Percentiles rank a stretch among this genome's conserved stretches.
phyloP scores from a whole-genome alignment of 2,888 invertebrate species.

The Philopedon plagiatum region DNA sequence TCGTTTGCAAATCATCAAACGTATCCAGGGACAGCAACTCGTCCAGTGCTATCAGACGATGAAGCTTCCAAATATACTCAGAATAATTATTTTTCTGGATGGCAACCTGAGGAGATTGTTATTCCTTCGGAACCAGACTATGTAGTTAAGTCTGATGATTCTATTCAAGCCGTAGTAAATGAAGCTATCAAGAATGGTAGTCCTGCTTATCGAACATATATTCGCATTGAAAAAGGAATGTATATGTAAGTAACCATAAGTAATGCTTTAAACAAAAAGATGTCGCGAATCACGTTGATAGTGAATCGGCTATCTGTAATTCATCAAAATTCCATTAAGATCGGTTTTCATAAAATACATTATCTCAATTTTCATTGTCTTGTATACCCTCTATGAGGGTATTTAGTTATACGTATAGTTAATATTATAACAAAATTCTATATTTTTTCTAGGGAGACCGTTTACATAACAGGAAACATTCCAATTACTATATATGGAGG shows the following conservation, averaged over 20 bases:
- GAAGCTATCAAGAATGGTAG: constrained; percentile 27
- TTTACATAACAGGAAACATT: constrained; percentile 31
- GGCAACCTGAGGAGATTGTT: constrained; percentile 37
- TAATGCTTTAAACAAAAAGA: too few species aligned
- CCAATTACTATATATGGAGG: constrained; percentile 35
- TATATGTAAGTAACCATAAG: constrained; percentile 38
- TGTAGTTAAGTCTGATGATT: constrained; percentile 28
- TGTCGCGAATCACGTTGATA: too few species aligned
- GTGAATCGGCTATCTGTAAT: too few species aligned
- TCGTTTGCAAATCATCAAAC: constrained; percentile 3
- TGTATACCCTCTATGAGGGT: background rate
- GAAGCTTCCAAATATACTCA: constrained; percentile 22
- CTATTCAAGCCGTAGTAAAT: constrained; percentile 40
- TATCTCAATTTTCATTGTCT: background rate
- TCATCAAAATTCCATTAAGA: too few species aligned
- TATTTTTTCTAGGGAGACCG: constrained; percentile 28
- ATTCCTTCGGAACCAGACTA: constrained; percentile 37
- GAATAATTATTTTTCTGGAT: constrained; percentile 36
- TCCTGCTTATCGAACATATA: constrained; percentile 22
- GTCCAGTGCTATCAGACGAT: constrained; percentile 34
- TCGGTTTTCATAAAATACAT: too few species aligned
- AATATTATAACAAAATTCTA: background rate
- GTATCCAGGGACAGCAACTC: constrained; percentile 36
- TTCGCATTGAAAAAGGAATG: constrained; percentile 37
- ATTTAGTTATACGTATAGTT: background rate